Percentiles rank a stretch among this genome's conserved stretches.
phyloP scores from a whole-genome alignment of 2,797 vertebrate species.

The Sciurus vulgaris region DNA sequence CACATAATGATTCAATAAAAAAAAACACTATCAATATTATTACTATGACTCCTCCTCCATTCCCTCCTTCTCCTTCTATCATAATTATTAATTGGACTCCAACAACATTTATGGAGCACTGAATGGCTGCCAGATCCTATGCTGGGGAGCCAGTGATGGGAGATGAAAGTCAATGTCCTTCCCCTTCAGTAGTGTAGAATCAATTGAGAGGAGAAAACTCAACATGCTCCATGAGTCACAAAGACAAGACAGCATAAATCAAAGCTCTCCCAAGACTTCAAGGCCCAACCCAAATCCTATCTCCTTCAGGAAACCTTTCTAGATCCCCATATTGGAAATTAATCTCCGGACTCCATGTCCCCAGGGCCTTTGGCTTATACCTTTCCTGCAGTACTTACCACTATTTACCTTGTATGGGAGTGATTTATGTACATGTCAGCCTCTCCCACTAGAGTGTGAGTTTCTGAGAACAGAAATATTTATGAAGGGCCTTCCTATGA shows the following conservation, averaged over 20 bases:
- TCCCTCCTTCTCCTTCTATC: neutral
- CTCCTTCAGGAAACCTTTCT: slow-evolving; percentile 79
- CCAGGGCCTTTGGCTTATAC: slow-evolving; percentile 68
- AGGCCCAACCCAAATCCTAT: slow-evolving; percentile 67
- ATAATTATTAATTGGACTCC: neutral
- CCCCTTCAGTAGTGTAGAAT: slow-evolving; percentile 53
- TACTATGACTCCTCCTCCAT: neutral
- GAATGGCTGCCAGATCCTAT: neutral
- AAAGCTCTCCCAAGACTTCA: slow-evolving; percentile 67
- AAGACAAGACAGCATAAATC: slow-evolving; percentile 69
- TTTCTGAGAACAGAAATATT: slow-evolving; percentile 80
- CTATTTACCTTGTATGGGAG: slow-evolving; percentile 77
- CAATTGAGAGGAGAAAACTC: slow-evolving; percentile 38
- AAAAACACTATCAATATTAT: neutral
- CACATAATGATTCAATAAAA: neutral
- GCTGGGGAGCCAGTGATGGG: neutral
- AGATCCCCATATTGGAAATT: slow-evolving; percentile 70
- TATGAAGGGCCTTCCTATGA: slow-evolving; percentile 73
- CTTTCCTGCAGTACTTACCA: slow-evolving; percentile 69
- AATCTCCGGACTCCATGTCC: slow-evolving; percentile 69
- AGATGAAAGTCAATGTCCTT: neutral
- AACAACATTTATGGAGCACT: neutral
- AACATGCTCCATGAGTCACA: neutral
- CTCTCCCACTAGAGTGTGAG: slow-evolving; percentile 67
- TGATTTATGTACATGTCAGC: slow-evolving; percentile 79